Conservation (phyloP, 2,888 invertebrate genomes). For the Hesperia comma region DNA sequence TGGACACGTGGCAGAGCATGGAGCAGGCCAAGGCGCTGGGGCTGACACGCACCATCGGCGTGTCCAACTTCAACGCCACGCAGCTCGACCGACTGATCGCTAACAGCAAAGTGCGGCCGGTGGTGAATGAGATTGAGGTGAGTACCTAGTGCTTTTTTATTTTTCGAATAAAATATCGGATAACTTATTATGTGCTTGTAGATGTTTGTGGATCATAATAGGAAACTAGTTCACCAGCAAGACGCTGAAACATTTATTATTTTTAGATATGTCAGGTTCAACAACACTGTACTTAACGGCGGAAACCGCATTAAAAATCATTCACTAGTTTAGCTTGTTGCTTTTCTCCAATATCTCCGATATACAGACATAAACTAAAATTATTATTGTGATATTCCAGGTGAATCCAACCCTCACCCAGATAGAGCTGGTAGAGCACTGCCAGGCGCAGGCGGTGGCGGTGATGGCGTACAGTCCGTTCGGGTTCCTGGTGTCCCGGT, state of each 20-base stretch:
- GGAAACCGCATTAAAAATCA: no score
- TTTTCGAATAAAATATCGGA: no score
- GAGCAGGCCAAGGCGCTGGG: constrained; percentile 87
- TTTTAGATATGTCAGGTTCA: no score
- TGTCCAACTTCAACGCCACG: constrained; percentile 90
- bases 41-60: constrained; percentile 87
- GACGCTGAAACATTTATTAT: no score
- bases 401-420: constrained; percentile 88
- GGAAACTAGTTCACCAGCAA: no score
- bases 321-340: no score
- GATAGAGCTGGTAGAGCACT: constrained; percentile 86
- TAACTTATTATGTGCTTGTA: no score
- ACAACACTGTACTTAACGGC: no score
- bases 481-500: constrained; percentile 69
- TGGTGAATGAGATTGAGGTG: constrained; percentile 84
- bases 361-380: no score
- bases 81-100: constrained; percentile 87
- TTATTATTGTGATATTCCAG: constrained; percentile 78
- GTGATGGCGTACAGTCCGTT: constrained; percentile 91
- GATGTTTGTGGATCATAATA: no score
- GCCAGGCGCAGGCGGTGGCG: constrained; percentile 85
- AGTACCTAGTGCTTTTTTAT: constrained; percentile 16
- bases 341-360: no score
- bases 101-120: constrained; percentile 83
- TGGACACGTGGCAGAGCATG: constrained; percentile 91